These are phyloP conservation scores for Sesamia inferens DNA, from an alignment of 2,888 invertebrate genomes.

Conservation along the genomic window DNA sequence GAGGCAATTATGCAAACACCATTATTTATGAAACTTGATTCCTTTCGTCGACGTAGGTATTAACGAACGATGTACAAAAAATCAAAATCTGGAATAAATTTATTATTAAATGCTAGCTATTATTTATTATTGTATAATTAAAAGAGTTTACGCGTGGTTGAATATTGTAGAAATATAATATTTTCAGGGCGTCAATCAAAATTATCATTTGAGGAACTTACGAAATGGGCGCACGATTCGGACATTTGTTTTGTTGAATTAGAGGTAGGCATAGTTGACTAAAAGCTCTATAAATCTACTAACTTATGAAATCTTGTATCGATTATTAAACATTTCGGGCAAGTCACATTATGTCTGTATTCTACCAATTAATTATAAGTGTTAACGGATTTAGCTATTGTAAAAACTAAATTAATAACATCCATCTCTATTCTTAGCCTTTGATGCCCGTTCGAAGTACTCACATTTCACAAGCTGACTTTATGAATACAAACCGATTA, in stretches of 20 bases:
- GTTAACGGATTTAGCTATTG: not conserved
- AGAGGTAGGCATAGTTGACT: conserved; percentile 66
- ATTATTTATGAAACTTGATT: conserved; percentile 89
- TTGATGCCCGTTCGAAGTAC: not conserved
- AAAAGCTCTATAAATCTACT: conserved; percentile 40
- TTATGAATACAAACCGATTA: not conserved
- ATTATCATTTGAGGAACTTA: conserved; percentile 88
- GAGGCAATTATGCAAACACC: conserved; percentile 82
- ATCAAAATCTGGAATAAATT: conserved; percentile 69
- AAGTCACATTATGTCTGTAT: not conserved
- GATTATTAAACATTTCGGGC: not conserved
- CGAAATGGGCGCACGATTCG: conserved; percentile 90
- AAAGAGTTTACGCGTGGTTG: conserved; percentile 67
- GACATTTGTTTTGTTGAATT: conserved; percentile 90
- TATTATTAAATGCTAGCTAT: conserved; percentile 62
- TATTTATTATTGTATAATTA: conserved; percentile 55
- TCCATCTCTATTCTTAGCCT: not conserved
- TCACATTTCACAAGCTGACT: not conserved
- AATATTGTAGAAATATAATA: conserved; percentile 66
- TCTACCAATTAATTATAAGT: not conserved
- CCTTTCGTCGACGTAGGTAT: conserved; percentile 84
- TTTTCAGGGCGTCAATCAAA: conserved; percentile 83
- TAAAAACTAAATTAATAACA: not conserved
- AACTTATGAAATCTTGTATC: not conserved
- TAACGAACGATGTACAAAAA: conserved; percentile 75